Base-by-base conservation (phyloP, 2,797 vertebrate genomes). In the Lacerta viridis region DNA sequence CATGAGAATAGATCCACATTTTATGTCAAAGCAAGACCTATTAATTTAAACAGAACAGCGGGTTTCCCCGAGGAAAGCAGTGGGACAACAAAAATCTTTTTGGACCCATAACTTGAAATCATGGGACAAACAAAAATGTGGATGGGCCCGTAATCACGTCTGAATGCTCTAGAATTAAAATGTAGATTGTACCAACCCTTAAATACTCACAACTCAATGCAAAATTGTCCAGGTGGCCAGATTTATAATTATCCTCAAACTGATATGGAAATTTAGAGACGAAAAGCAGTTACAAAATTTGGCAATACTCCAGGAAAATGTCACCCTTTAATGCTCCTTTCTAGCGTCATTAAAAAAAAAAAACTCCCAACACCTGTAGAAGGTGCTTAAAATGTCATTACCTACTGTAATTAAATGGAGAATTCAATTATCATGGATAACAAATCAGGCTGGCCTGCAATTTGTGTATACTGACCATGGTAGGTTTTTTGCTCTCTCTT, bases 371-470 rank as follows among this genome's bases (percentile, higher is more conserved):
- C 95, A 97, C 95, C 95, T 96, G 93, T 92, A 94, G 90, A 94
- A 95, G 90, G 94, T 96, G 92, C 96, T 97, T 96, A 97, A 96
- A 97, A 96, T 95, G 91, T 92, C 95, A 96, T 97, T 96, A 95
- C 93, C 91, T 96, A 90, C 91, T 96, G 94, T 96, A 97, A 97
- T 97, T 97, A 96, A 94, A 96, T 59, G 66, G 89, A 92, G 92
- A 95, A 96, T 97, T 95, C 94, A 96, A 96, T 97, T 96, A 96
- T 78, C 15, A 78, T 66, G 92, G 92, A 89, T 90, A 96, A 93
- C 59, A 92, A 95, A 95, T 94, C 92, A 93, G 92, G 95, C 89
- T 94, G 92, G 86, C 81, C 91, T 94, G 92, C 69, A 79, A 2
- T 90, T 94, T 90, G 91, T 95, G 87, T 91, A 92, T 90, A 91